phyloP scores from a whole-genome alignment of 2,797 vertebrate genomes.

The Poecilia gillii region DNA sequence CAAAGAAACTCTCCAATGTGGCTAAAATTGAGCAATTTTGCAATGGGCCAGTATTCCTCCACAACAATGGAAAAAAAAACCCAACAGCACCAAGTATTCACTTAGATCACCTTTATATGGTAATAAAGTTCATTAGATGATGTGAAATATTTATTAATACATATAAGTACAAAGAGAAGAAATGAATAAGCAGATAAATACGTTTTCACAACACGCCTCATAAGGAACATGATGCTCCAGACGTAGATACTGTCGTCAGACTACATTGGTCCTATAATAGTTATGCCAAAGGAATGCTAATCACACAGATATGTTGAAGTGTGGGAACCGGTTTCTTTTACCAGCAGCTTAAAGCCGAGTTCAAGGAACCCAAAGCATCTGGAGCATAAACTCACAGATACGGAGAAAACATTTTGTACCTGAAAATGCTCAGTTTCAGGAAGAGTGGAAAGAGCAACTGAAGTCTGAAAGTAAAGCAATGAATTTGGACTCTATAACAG shows the following conservation, averaged over 20 bases:
- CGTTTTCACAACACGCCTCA: slow-evolving; percentile 21
- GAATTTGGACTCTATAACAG: slow-evolving; percentile 14
- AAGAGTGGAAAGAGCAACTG: background rate
- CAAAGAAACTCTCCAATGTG: background rate
- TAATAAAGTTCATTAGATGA: background rate
- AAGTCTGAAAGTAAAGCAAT: background rate
- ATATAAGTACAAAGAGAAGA: background rate
- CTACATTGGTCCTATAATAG: slow-evolving; percentile 45
- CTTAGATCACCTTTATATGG: background rate
- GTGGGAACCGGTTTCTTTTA: slow-evolving; percentile 49
- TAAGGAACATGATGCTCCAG: slow-evolving; percentile 48
- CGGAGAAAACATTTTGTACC: slow-evolving; percentile 17
- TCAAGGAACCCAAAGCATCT: slow-evolving; percentile 25
- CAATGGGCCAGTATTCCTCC: background rate
- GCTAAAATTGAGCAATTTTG: background rate
- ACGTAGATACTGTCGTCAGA: slow-evolving; percentile 59
- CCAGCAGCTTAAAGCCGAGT: slow-evolving; percentile 32
- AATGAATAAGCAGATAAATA: background rate
- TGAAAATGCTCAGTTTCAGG: background rate
- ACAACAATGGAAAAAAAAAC: background rate
- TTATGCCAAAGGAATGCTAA: slow-evolving; percentile 52
- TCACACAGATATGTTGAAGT: slow-evolving; percentile 62
- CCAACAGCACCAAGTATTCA: background rate
- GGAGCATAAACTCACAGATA: slow-evolving; percentile 14
- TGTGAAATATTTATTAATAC: background rate